Evolutionary conservation across 2,113 vertebrate genomes (phyloP).

Genomic region (Channa maculata): DNA sequence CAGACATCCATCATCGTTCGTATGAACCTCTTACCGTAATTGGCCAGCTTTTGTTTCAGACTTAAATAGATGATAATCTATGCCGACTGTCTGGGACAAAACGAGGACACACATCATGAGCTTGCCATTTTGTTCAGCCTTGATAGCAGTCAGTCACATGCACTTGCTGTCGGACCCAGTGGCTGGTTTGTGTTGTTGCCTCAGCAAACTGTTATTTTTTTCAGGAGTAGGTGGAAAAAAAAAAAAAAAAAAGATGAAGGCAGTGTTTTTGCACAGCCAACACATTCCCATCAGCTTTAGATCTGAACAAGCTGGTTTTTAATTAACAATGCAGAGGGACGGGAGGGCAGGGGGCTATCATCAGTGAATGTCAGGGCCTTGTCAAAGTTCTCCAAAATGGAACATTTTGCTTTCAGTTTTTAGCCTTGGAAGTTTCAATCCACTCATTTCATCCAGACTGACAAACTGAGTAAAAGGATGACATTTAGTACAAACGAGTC

Average conservation of each 20-base stretch:
- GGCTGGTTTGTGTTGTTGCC: slow-evolving; percentile 39
- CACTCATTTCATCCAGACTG: not conserved
- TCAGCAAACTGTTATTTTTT: slow-evolving; percentile 60
- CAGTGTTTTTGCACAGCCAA: slow-evolving; percentile 53
- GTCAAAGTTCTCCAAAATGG: slow-evolving; percentile 33
- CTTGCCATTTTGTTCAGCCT: slow-evolving; percentile 45
- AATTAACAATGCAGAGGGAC: slow-evolving; percentile 41
- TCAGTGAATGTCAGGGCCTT: slow-evolving; percentile 3
- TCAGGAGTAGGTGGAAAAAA: slow-evolving; percentile 30
- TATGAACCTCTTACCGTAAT: slow-evolving; percentile 69
- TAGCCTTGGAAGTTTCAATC: not conserved
- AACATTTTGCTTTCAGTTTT: slow-evolving; percentile 15
- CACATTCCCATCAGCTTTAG: slow-evolving; percentile 55
- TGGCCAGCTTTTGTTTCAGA: slow-evolving; percentile 66
- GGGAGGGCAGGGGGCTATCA: not conserved
- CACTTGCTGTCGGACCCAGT: slow-evolving; percentile 15
- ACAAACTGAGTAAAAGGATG: not conserved
- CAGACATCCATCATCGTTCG: slow-evolving; percentile 63
- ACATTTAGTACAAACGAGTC: too few species aligned
- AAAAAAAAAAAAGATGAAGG: slow-evolving; percentile 11
- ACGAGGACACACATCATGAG: slow-evolving; percentile 64
- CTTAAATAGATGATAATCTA: slow-evolving; percentile 71
- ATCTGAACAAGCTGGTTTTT: slow-evolving; percentile 54
- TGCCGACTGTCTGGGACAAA: slow-evolving; percentile 62
- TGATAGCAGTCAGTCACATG: slow-evolving; percentile 54